Conservation (phyloP, 2,797 vertebrate genomes). For the Urocyon cinereoargenteus region DNA sequence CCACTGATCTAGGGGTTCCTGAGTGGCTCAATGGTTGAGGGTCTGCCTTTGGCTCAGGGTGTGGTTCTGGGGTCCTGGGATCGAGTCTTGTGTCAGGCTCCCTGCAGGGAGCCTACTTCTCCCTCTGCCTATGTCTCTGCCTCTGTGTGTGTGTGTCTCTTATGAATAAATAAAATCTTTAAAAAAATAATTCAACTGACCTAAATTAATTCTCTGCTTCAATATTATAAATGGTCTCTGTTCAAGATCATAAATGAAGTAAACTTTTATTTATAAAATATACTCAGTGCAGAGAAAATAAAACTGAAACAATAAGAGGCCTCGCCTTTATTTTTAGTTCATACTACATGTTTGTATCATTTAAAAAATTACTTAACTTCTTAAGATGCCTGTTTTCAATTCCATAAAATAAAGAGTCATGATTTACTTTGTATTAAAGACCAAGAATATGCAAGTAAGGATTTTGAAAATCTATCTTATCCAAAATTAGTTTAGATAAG, state of each 20-base stretch:
- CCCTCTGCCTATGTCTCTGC: too few species aligned
- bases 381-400: slow-evolving; percentile 18
- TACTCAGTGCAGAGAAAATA: background rate
- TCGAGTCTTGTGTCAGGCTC: too few species aligned
- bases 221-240: slow-evolving; percentile 1
- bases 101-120: too few species aligned
- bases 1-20: background rate
- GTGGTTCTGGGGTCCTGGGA: too few species aligned
- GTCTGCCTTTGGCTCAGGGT: too few species aligned
- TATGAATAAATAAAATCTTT: too few species aligned
- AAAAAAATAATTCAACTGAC: background rate
- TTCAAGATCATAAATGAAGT: slow-evolving; percentile 27
- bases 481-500: slow-evolving; percentile 26
- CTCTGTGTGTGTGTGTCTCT: too few species aligned
- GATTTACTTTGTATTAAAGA: slow-evolving; percentile 44
- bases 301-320: background rate
- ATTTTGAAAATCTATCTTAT: slow-evolving; percentile 14
- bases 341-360: background rate
- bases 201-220: slow-evolving; percentile 47
- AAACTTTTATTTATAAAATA: slow-evolving; percentile 15
- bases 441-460: background rate
- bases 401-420: background rate
- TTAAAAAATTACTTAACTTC: slow-evolving; percentile 25
- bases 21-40: too few species aligned
- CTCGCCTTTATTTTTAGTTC: background rate